Conservation (phyloP, 2,888 invertebrate species). For the Phortica magna region DNA sequence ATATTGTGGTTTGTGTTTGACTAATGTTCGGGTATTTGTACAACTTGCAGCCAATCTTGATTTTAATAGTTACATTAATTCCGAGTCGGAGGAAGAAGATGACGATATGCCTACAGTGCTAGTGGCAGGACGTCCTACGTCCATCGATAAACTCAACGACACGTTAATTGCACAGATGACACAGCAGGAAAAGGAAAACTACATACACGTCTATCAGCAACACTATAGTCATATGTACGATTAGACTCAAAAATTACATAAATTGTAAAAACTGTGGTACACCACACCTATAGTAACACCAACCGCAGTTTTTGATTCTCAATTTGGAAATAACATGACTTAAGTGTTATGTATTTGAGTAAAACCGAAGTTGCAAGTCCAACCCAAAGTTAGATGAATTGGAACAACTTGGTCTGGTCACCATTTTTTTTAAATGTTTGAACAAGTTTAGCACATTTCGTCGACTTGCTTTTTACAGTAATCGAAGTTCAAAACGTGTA, state of each 20-base stretch:
- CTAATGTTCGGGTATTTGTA: background rate
- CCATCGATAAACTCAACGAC: slow-evolving; percentile 91
- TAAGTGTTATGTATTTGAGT: too few species aligned
- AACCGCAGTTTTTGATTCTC: too few species aligned
- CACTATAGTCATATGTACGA: slow-evolving; percentile 94
- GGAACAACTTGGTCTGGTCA: too few species aligned
- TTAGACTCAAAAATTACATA: slow-evolving; percentile 77
- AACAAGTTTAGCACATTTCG: too few species aligned
- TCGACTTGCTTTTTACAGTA: too few species aligned
- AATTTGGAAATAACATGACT: too few species aligned
- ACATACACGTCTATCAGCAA: slow-evolving; percentile 96
- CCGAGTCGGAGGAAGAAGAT: slow-evolving; percentile 78
- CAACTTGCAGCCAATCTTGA: slow-evolving; percentile 82
- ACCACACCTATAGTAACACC: too few species aligned
- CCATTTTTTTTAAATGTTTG: too few species aligned
- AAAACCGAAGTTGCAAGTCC: too few species aligned
- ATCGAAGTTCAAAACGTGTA: too few species aligned
- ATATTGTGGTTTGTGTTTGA: background rate
- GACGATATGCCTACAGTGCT: slow-evolving; percentile 88
- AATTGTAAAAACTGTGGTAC: background rate
- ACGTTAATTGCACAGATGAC: slow-evolving; percentile 93
- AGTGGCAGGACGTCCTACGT: slow-evolving; percentile 88
- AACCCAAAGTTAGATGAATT: too few species aligned
- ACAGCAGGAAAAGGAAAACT: slow-evolving; percentile 93
- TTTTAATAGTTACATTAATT: slow-evolving; percentile 81